Base-by-base conservation (phyloP, 1,140 invertebrate species). In the Drosophila pachea region DNA sequence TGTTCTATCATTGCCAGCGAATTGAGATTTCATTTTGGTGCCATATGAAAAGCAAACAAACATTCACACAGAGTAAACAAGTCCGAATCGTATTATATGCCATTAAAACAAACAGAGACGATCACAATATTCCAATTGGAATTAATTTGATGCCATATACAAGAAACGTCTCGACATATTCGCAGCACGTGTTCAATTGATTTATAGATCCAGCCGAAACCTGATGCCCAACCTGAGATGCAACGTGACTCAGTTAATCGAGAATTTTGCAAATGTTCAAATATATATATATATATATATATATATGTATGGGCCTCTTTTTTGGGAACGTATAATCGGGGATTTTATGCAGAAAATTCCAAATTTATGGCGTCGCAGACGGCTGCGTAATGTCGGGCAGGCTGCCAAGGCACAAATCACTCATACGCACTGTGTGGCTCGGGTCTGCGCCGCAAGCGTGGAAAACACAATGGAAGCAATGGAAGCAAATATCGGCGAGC, bases 371-470 rank as follows among this genome's bases (percentile, higher is more conserved):
- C 56, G 58, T 66, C 66, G 69, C 68, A 78, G 66, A 81, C 81
- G 86, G 82, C 81, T 86, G 81, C 82, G 82, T 86, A 81, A 86
- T 86, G 70, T 81, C 71, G 82, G 81, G 81, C 81, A 86, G 56
- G 45, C 48, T 75, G 81, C 82, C 81, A 72, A 75, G 49, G 63
- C 78, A 76, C 75, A 84, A 77, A 86, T 86, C 77, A 86, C 74
- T 77, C 82, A 81, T 86, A 86, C 77, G 81, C 77, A 86, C 70
- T 71, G 64, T 70, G 67, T 43, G 68, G 47, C 70, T 60, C 61
- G 60, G 64, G 55, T 36, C 43, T 69, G 63, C 74, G 67, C 71
- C 81, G 71, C 70, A 77, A 82, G 71, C 61, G 65, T 56, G 43
- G 52, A 81, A 84, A 74, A 50, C 71, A 86, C 81, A 84, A 86